Evolutionary conservation across 2,888 invertebrate genomes (phyloP), one percentile per base, ranked within the genome.

Genomic region (Celastrina argiolus): DNA sequence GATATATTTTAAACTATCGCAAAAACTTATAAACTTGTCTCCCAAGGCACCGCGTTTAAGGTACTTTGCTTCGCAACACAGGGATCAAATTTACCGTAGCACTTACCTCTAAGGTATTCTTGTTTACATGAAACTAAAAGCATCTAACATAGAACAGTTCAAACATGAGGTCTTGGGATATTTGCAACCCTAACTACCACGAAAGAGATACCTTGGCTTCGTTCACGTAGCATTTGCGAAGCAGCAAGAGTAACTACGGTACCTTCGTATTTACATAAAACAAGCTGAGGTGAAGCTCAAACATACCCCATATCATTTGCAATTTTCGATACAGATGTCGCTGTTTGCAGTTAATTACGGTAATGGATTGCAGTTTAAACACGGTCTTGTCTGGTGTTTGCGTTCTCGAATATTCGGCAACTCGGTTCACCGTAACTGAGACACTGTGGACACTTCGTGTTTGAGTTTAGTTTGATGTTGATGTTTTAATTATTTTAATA

Each of bases 271-370:
- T 39, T n/a, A n/a, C 16, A n/a, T 8, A 10, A 3, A 45, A 45
- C 10, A 18, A 18, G n/a, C n/a, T 7, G 18, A 8, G 45, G 45
- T 10, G 18, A 16, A 36, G 36, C 36, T 10, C 36, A 39, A 39
- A 12, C 31, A 42, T 16, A 42, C 45, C 8, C 3, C 10, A 81
- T 79, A 82, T 84, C 84, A 85, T 85, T 84, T 84, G 78, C 80
- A 72, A 83, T 79, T 78, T 76, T 77, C 75, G 80, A 84, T 82
- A 82, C 81, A 76, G 72, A 71, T 69, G 72, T 83, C 80, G 84
- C 74, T 85, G 82, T 88, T 87, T 88, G 83, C 79, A 76, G 78
- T 87, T 87, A 87, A 88, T 88, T 88, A 87, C 82, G 82, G 76
- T 84, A 86, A 88, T 87, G 82, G 82, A 81, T 81, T 84, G 81